Conservation (phyloP, 2,888 invertebrate species). For the Papilio demoleus region DNA sequence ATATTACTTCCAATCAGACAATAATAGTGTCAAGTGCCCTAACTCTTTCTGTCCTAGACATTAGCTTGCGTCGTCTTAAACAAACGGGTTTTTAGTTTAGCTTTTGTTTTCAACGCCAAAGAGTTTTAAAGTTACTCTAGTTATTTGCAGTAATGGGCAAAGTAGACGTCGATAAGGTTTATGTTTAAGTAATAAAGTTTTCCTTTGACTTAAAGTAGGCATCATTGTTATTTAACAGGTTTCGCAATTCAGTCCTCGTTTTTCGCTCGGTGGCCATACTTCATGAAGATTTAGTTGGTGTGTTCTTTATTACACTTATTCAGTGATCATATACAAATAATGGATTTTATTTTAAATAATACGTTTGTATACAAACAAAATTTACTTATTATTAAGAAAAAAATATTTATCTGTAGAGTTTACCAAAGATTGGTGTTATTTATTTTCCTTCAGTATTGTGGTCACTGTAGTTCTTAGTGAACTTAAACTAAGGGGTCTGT, state of each 20-base stretch:
- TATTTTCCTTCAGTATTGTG: background rate
- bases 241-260: constrained; percentile 41
- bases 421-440: background rate
- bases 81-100: background rate
- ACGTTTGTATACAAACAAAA: too few relatives aligned
- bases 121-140: background rate
- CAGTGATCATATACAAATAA: background rate
- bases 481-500: constrained; percentile 42
- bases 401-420: background rate
- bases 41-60: too few relatives aligned
- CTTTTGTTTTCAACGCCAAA: background rate
- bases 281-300: background rate
- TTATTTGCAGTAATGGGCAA: constrained; percentile 11
- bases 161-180: constrained; percentile 21
- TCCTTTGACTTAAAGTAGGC: constrained; percentile 29
- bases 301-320: background rate
- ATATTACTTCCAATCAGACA: too few relatives aligned
- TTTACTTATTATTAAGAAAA: background rate
- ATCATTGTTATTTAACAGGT: constrained; percentile 36
- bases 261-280: constrained; percentile 23
- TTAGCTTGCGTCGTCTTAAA: background rate
- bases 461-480: constrained; percentile 25
- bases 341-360: background rate
- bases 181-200: constrained; percentile 27
- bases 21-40: too few relatives aligned